Evolutionary conservation across 2,797 vertebrate genomes (phyloP), one percentile per base, ranked within the genome.

Genomic region (Macropus fuliginosus): DNA sequence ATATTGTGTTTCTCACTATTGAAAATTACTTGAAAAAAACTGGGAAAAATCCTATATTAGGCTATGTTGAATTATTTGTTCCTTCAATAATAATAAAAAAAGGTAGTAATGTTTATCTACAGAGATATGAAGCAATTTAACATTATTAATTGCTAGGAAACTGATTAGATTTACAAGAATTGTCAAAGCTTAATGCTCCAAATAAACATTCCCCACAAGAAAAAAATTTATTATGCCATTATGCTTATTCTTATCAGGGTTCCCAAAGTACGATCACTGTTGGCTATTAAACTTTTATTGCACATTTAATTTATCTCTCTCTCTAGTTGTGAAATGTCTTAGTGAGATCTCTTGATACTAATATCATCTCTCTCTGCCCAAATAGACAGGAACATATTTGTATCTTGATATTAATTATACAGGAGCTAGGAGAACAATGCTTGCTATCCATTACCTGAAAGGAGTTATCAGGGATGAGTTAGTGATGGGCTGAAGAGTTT

Each of bases 241-340:
- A 98, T 98, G 94, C 98, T 98, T 98, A 96, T 98, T 98, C 97
- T 95, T 98, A 98, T 97, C 92, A 97, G 97, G 56, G 97, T 98
- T 98, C 97, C 97, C 95, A 97, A 98, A 98, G 98, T 97, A 98
- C 97, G 98, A 98, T 98, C 97, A 97, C 96, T 98, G 98, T 98
- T 97, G 14, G 96, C 96, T 95, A 98, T 98, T 98, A 98, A 97
- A 97, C 55, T 98, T 98, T 98, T 98, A 98, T 97, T 98, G 95
- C 95, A 96, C 0, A 0, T 98, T 98, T 98, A 98, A 98, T 98
- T 98, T 98, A 98, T 98, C 98, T 98, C 97, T 97, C 96, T 81
- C 95, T 98, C 66, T 97, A 97, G 98, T 98, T 96, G 95, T 95
- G 56, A 98, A 98, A 98, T 0, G 31, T 97, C 97, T 98, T 92